Evolutionary conservation across 2,113 vertebrate genomes (phyloP), one percentile per base, ranked within the genome.

Genomic region (Neotoma lepida): DNA sequence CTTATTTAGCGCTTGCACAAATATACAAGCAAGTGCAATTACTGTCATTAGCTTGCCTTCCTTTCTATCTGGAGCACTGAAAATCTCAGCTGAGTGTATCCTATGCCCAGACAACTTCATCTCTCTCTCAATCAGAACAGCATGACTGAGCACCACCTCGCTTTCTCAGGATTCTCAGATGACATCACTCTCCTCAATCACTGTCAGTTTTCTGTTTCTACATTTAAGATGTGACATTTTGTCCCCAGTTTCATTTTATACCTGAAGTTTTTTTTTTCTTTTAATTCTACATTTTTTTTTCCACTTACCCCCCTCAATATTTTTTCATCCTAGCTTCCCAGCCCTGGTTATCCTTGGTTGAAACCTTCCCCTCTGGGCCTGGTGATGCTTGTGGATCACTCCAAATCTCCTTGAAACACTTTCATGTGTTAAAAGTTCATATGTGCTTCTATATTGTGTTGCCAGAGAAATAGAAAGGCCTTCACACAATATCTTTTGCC

Each of bases 351-450:
- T 73, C 15, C 35, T 70, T 91, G 90, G 56, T 46, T 56, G 61
- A 92, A 88, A 5, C 8, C 35, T 93, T 92, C 54, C 15, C 66
- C 89, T 90, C 41, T 51, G 54, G 61, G 61, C 84, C 63, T 58
- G 41, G 61, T 44, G 94, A 86, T 9, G 61, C 33, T 78, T 70
- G 86, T 88, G 35, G 86, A 28, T 86, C 51, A 56, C 22, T 86
- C 61, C 61, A 7, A 85, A 64, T 74, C 35, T n/a, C 61, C 88
- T 76, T 84, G 66, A 86, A 86, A 41, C 9, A 3, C 28, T 71
- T 61, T 33, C 92, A 94, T 77, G 68, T 68, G 82, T 49, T 81
- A 49, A 66, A 92, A 61, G 66, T 89, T 84, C 68, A 3, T 91
- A 30, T 61, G 0, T 9, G 7, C 73, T 90, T 91, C 41, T 90